Conservation (phyloP, 2,888 invertebrate genomes). For the Myopa testacea region DNA sequence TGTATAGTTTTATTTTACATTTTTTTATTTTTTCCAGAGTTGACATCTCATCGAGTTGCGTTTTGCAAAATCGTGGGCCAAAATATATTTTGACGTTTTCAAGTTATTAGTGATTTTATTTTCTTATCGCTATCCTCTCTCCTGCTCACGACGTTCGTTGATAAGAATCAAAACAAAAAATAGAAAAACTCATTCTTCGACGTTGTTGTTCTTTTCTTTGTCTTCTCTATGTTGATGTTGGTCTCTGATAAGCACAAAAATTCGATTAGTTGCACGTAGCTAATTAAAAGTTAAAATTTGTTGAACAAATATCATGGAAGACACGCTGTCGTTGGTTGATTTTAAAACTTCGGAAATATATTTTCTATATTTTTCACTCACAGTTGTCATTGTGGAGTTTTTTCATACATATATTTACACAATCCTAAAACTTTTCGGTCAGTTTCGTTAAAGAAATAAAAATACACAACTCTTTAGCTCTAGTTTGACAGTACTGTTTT, state of each 20-base stretch:
- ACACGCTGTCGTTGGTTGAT: no score
- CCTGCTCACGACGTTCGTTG: conserved; percentile 37
- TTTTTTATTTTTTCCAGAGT: not conserved
- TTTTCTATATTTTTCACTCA: no score
- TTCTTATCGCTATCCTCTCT: not conserved
- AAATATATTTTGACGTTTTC: not conserved
- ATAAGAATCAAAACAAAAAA: conserved; percentile 63
- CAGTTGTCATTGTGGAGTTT: no score
- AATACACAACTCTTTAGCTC: no score
- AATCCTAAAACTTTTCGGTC: no score
- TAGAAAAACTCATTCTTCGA: conserved; percentile 27
- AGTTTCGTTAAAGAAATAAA: no score
- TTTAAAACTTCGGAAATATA: no score
- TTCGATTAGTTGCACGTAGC: conserved; percentile 23
- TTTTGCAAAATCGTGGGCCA: not conserved
- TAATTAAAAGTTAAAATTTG: no score
- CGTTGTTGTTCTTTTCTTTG: conserved; percentile 3
- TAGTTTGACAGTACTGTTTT: no score
- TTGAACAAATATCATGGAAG: no score
- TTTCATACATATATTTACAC: no score
- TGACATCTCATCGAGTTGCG: not conserved
- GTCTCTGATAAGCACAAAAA: conserved; percentile 33
- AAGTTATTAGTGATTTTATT: not conserved
- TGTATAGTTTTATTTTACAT: no score
- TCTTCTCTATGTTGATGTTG: conserved; percentile 6